Evolutionary conservation across 2,888 invertebrate species (phyloP).

Genomic region (Exephanes ischioxanthus): DNA sequence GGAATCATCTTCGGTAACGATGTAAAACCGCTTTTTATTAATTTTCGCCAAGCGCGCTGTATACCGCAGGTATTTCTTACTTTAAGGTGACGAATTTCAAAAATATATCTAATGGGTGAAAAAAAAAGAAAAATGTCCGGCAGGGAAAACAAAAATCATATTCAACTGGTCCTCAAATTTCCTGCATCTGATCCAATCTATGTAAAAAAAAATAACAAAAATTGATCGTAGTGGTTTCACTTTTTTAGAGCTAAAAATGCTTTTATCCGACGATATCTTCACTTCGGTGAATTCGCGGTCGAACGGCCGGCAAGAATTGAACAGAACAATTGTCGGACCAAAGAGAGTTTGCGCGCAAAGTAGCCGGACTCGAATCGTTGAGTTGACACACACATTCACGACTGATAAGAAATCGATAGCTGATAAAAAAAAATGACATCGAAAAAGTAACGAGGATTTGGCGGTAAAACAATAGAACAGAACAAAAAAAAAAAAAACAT

Average conservation of each 20-base stretch:
- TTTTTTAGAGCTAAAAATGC: conserved; percentile 16
- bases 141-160: background rate
- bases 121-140: background rate
- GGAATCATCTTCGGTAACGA: background rate
- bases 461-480: background rate
- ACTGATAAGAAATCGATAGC: background rate
- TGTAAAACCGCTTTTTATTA: background rate
- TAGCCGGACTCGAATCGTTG: background rate
- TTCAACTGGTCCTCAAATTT: background rate
- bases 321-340: conserved; percentile 11
- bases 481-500: conserved; percentile 33
- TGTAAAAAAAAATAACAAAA: background rate
- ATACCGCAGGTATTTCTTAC: background rate
- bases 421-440: background rate
- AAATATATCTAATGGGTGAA: background rate
- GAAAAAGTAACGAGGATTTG: conserved; percentile 23
- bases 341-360: conserved; percentile 21
- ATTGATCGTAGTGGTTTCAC: background rate
- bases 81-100: background rate
- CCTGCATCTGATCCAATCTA: background rate
- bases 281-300: conserved; percentile 14
- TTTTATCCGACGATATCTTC: conserved; percentile 29
- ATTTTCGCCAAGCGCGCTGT: background rate
- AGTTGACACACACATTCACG: background rate
- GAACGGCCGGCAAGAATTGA: conserved; percentile 3